phyloP scores from a whole-genome alignment of 2,888 invertebrate species.

The Drosophila macrospina region DNA sequence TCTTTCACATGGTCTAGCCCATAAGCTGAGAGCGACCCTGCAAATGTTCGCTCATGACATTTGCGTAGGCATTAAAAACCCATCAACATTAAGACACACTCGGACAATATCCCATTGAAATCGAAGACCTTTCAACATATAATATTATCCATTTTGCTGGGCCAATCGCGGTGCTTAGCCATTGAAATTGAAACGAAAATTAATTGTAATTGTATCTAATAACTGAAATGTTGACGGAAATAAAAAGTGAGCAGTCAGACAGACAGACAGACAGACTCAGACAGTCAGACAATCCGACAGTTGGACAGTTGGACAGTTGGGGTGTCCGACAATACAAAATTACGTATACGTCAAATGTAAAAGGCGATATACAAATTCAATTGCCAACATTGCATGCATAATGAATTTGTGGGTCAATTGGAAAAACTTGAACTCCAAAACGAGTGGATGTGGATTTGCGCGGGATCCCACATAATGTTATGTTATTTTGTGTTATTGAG shows the following conservation, averaged over 20 bases:
- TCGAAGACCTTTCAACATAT: conserved; percentile 62
- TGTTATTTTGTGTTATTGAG: conserved; percentile 45
- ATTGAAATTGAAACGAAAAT: conserved; percentile 65
- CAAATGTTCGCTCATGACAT: conserved; percentile 72
- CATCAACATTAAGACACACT: conserved; percentile 53
- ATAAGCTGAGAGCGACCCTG: conserved; percentile 61
- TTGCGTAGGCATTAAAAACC: conserved; percentile 68
- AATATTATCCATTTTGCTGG: conserved; percentile 33
- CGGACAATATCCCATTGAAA: conserved; percentile 49
- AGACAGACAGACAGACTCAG: conserved; percentile 13
- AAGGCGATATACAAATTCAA: conserved; percentile 67
- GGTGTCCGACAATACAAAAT: conserved; percentile 35
- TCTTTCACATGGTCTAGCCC: conserved; percentile 41
- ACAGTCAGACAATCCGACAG: conserved; percentile 12
- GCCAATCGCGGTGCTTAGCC: conserved; percentile 26
- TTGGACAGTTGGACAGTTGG: conserved; percentile 1
- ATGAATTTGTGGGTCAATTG: conserved; percentile 81
- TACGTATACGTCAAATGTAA: conserved; percentile 68
- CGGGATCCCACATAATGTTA: conserved; percentile 39
- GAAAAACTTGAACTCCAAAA: conserved; percentile 75
- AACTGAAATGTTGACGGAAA: conserved; percentile 76
- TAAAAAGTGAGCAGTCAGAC: conserved; percentile 35
- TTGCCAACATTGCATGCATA: conserved; percentile 77
- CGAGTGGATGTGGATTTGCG: conserved; percentile 47
- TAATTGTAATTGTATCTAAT: conserved; percentile 78